These are phyloP conservation scores for Heliocidaris erythrogramma DNA, from an alignment of 35 echinoderm and acorn worm species.

Conservation along the genomic window DNA sequence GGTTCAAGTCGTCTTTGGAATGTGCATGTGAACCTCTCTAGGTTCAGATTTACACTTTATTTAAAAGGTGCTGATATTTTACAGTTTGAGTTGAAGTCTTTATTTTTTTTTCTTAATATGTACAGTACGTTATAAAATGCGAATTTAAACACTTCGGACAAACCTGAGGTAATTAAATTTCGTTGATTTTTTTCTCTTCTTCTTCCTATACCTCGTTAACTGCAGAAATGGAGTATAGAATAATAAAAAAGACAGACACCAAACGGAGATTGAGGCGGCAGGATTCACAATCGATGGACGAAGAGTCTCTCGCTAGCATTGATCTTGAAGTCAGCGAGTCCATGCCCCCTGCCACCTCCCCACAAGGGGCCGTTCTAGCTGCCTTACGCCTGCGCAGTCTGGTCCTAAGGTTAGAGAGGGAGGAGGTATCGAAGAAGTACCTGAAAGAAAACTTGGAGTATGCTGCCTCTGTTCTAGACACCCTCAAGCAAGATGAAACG, in stretches of 20 bases:
- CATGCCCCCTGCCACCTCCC: conserved; percentile 71
- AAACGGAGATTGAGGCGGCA: conserved; percentile 76
- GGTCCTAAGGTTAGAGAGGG: conserved; percentile 78
- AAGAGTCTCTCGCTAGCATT: conserved; percentile 77
- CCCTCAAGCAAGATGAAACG: conserved; percentile 67
- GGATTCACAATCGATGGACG: conserved; percentile 74
- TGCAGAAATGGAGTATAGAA: conserved; percentile 65
- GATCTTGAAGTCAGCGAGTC: conserved; percentile 68
- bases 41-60: not conserved
- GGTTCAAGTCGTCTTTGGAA: no score
- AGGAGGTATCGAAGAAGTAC: conserved; percentile 73
- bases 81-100: not conserved
- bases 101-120: not conserved
- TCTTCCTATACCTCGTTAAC: not conserved
- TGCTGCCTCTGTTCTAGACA: conserved; percentile 74
- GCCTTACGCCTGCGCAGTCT: conserved; percentile 85
- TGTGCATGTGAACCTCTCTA: no score
- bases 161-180: not conserved
- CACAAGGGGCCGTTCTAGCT: conserved; percentile 78
- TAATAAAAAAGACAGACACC: conserved; percentile 60
- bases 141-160: not conserved
- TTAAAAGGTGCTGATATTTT: not conserved
- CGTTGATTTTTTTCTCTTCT: not conserved
- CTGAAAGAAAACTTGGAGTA: conserved; percentile 82
- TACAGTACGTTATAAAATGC: not conserved